Evolutionary conservation across 1,140 invertebrate species (phyloP).

Genomic region (Drosophila gunungcola): DNA sequence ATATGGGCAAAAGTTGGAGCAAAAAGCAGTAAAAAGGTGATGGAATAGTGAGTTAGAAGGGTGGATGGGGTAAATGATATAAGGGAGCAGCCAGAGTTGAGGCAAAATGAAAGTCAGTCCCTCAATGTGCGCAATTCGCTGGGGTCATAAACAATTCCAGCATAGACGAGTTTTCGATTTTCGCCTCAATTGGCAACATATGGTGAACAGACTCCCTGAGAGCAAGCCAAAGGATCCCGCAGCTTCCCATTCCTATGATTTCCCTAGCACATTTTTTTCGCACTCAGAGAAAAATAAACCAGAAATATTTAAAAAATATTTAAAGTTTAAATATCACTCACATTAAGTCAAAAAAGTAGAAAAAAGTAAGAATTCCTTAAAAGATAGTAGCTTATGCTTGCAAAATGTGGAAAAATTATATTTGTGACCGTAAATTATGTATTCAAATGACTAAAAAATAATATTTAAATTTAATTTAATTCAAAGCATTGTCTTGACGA

Average conservation of each 20-base stretch:
- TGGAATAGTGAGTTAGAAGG: slow-evolving; percentile 16
- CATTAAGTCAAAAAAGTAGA: background rate
- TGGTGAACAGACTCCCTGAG: slow-evolving; percentile 62
- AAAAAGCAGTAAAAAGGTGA: slow-evolving; percentile 30
- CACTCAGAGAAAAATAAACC: slow-evolving; percentile 1
- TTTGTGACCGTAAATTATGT: no score
- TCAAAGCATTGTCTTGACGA: no score
- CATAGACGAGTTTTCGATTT: slow-evolving; percentile 80
- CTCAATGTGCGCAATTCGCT: slow-evolving; percentile 46
- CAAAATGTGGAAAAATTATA: no score
- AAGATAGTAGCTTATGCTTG: no score
- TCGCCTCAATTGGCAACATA: slow-evolving; percentile 82
- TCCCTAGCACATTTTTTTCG: slow-evolving; percentile 1
- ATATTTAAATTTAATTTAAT: no score
- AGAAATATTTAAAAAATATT: background rate
- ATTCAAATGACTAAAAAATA: no score
- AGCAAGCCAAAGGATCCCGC: slow-evolving; percentile 22
- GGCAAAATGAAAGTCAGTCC: slow-evolving; percentile 32
- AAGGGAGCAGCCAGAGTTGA: slow-evolving; percentile 11
- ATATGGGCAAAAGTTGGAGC: slow-evolving; percentile 49
- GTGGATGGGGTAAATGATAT: background rate
- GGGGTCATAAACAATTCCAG: slow-evolving; percentile 76
- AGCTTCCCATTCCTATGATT: slow-evolving; percentile 4
- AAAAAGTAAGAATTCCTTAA: background rate
- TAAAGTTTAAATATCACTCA: no score